Base-by-base conservation (phyloP, 2,113 vertebrate genomes). In the Peucedramus taeniatus region DNA sequence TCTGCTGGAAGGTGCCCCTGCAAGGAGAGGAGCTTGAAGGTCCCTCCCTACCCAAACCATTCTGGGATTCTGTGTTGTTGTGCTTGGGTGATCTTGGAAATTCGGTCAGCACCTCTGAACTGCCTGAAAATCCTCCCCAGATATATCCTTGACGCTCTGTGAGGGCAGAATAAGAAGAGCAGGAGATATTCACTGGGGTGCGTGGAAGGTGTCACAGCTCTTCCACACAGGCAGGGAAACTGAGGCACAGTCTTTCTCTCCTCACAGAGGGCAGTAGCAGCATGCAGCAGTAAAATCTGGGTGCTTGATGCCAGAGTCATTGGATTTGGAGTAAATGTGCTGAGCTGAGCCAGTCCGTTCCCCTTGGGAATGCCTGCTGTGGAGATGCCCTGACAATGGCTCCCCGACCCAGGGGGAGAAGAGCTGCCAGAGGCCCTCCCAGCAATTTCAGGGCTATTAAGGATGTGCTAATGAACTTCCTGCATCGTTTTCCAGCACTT, bases 401-500 rank as follows among this genome's bases (percentile, higher is more conserved):
- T 72, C 28, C 50, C 0, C 1, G 28, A 40, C n/a, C 54, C 63
- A 15, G 23, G 24, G 65, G 45, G 37, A 86, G 59, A 31, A 74
- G 59, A 57, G 40, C 24, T 15, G 49, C 50, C 47, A 44, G 59
- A 53, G 35, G 35, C 21, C 69, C 49, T 78, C 13, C 0, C 3
- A 15, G 76, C 27, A 15, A 30, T 84, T 64, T 44, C 89, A 68
- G 69, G 74, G 56, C 44, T 71, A 44, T 96, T 94, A 91, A 51
- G 51, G 78, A 60, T 40, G 94, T 27, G 77, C 72, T 96, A 79
- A 94, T 84, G 93, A 96, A 39, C n/a, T 14, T 71, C 75, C 3
- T 31, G 70, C 60, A 31, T 83, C 51, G 16, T 78, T 95, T 94
- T 50, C 87, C 89, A 91, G 72, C 60, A 3, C 35, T 85, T 50